A percentile compares a stretch with the other conserved stretches of the same genome.
These are phyloP conservation scores for Silurus meridionalis DNA, from an alignment of 2,113 vertebrate species.

Conservation along the genomic window DNA sequence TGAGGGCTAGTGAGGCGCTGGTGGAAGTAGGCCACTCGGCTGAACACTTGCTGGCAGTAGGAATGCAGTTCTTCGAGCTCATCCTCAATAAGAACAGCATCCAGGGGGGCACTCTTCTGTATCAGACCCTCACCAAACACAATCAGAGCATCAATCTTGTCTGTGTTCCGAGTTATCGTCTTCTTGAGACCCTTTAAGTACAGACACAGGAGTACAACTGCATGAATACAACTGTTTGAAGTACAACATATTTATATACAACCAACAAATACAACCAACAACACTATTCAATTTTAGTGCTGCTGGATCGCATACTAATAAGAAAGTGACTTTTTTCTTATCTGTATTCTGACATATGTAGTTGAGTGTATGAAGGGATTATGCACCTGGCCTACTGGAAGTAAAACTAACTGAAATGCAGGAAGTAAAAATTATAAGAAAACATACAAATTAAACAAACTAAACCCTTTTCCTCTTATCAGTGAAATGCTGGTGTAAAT, in stretches of 20 bases:
- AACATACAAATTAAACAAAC: background rate
- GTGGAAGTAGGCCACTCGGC: constrained; percentile 88
- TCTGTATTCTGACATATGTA: no score
- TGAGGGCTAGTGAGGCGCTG: constrained; percentile 80
- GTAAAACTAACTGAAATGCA: background rate
- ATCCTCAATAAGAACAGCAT: constrained; percentile 86
- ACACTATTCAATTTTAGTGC: background rate
- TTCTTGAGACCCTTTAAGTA: constrained; percentile 86
- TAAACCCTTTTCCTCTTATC: no score
- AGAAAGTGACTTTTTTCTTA: background rate
- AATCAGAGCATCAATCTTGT: constrained; percentile 90
- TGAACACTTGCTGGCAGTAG: constrained; percentile 94
- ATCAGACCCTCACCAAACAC: constrained; percentile 91
- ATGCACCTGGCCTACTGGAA: background rate
- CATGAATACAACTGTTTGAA: background rate
- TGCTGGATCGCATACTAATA: background rate
- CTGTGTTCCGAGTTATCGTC: constrained; percentile 88
- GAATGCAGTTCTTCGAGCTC: constrained; percentile 89
- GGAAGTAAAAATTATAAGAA: background rate
- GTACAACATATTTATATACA: background rate
- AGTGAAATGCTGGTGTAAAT: no score
- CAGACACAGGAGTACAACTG: background rate
- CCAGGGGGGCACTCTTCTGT: constrained; percentile 85
- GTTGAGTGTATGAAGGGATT: no score
- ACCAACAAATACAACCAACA: background rate